Conservation (phyloP, 53 echinoderm and acorn worm species). For the Arbacia lixula region DNA sequence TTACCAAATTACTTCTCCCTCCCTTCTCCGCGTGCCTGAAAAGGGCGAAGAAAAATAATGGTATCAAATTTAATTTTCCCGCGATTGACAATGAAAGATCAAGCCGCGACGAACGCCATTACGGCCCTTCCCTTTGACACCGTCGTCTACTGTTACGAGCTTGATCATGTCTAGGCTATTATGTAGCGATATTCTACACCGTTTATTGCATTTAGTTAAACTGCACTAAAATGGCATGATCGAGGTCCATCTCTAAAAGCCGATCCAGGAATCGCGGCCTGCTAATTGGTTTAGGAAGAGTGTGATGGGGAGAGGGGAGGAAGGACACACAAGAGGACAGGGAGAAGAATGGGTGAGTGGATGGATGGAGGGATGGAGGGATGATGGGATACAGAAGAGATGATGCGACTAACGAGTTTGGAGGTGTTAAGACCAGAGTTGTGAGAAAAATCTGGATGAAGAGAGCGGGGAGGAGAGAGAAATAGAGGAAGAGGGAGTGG, state of each 20-base stretch:
- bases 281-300: constrained; percentile 51
- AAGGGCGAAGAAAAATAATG: constrained; percentile 59
- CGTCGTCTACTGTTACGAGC: constrained; percentile 36
- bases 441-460: background rate
- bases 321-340: background rate
- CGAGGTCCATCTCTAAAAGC: constrained; percentile 44
- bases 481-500: background rate
- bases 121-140: constrained; percentile 36
- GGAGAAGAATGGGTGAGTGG: background rate
- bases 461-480: background rate
- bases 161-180: constrained; percentile 58
- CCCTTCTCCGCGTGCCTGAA: constrained; percentile 13
- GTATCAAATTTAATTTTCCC: constrained; percentile 61
- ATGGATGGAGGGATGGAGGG: background rate
- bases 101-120: constrained; percentile 58
- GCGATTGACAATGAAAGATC: constrained; percentile 57
- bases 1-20: constrained; percentile 40
- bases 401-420: background rate
- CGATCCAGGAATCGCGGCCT: constrained; percentile 43
- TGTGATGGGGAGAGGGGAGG: background rate
- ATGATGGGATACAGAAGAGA: background rate
- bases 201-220: constrained; percentile 61
- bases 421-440: background rate
- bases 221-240: constrained; percentile 61
- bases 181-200: constrained; percentile 59